Percentiles rank a stretch among this genome's conserved stretches.
phyloP scores from a whole-genome alignment of 2,113 vertebrate genomes.

The Larimichthys polyactis region DNA sequence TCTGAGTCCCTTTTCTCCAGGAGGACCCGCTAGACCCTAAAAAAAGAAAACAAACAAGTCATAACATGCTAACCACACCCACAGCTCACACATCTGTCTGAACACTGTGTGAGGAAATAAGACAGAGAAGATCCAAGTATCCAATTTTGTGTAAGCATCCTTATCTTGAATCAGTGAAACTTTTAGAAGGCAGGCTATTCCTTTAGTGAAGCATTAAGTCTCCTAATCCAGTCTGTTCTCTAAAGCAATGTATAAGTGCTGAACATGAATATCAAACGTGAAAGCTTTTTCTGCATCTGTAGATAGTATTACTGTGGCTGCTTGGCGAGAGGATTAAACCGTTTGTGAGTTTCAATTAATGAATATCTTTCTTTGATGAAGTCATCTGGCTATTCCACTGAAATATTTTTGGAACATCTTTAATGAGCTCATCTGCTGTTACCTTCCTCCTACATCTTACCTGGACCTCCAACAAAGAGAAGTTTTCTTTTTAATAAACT shows the following conservation, averaged over 20 bases:
- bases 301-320: neutral
- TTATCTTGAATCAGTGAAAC: neutral
- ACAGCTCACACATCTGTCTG: neutral
- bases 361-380: neutral
- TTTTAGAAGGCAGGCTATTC: neutral
- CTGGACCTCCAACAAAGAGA: neutral
- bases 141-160: neutral
- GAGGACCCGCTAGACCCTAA: conserved; percentile 86
- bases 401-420: neutral
- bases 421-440: no score
- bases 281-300: neutral
- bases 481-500: neutral
- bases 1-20: conserved; percentile 83
- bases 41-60: conserved; percentile 41
- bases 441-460: neutral
- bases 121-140: neutral
- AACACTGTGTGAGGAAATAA: neutral
- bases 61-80: neutral
- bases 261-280: no score
- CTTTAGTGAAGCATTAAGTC: neutral
- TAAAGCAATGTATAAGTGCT: no score
- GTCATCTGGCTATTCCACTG: neutral
- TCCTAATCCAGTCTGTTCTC: no score
- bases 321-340: neutral
- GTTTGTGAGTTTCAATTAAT: neutral